Conservation (phyloP, 1,140 invertebrate species). For the Halyomorpha halys region DNA sequence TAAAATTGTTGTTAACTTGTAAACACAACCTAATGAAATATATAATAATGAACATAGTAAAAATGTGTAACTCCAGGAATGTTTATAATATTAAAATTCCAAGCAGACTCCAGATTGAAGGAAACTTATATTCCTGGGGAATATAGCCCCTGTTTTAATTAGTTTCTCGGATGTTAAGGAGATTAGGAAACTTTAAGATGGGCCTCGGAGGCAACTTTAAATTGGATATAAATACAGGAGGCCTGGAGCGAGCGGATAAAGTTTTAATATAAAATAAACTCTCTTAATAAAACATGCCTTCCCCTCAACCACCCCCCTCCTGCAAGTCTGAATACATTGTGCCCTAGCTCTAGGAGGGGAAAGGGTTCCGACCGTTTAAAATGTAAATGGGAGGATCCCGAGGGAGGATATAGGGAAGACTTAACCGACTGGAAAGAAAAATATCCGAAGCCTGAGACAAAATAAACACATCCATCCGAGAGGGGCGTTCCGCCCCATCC, state of each 20-base stretch:
- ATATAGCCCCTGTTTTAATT: slow-evolving; percentile 16
- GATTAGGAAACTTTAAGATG: slow-evolving; percentile 15
- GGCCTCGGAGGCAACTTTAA: slow-evolving; percentile 7
- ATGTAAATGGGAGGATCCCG: slow-evolving; percentile 13
- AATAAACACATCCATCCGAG: slow-evolving; percentile 22
- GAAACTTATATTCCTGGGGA: background rate
- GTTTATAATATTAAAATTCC: too few relatives aligned
- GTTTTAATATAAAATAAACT: slow-evolving; percentile 19
- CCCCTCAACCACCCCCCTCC: background rate
- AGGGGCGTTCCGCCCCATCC: background rate
- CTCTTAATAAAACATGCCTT: slow-evolving; percentile 13
- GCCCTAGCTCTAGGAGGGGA: background rate
- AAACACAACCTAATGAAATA: too few relatives aligned
- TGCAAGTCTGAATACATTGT: background rate
- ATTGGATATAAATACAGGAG: slow-evolving; percentile 18
- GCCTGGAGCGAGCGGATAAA: background rate
- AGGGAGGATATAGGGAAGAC: slow-evolving; percentile 2
- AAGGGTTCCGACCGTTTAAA: slow-evolving; percentile 13
- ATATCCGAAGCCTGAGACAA: slow-evolving; percentile 12
- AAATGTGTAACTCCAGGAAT: too few relatives aligned
- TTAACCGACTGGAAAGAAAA: slow-evolving; percentile 21
- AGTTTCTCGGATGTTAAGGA: slow-evolving; percentile 12
- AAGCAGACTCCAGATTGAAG: too few relatives aligned
- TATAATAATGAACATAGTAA: too few relatives aligned
- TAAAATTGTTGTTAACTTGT: too few relatives aligned